A percentile compares a stretch with the other conserved stretches of the same genome.
Conservation (phyloP, 2,888 invertebrate genomes). For the Metacarcinus magister region DNA sequence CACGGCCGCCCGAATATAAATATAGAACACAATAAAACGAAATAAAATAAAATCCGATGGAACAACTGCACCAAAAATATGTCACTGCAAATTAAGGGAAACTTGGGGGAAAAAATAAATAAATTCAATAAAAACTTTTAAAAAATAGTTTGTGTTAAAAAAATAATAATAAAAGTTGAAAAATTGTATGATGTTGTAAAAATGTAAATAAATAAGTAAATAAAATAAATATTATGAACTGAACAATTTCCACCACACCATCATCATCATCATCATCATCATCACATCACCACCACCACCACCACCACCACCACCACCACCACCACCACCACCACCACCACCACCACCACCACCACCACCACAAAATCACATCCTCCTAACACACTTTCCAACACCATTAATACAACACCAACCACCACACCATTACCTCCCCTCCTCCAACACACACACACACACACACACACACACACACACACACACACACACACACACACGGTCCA, state of each 20-base stretch:
- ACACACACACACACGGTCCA: not conserved
- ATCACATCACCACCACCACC: not conserved
- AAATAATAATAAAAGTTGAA: not conserved
- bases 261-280: not conserved
- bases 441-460: not conserved
- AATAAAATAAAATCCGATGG: not conserved
- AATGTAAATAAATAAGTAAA: not conserved
- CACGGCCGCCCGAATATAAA: not conserved
- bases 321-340: conserved; percentile 14
- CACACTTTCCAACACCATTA: not conserved
- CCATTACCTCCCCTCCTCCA: too few relatives aligned
- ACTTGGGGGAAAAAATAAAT: not conserved
- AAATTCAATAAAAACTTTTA: not conserved
- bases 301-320: not conserved
- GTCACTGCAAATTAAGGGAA: not conserved
- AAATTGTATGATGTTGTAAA: not conserved
- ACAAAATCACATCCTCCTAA: not conserved
- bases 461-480: not conserved
- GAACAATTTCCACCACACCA: conserved; percentile 29
- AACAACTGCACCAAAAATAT: not conserved
- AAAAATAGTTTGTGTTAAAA: not conserved
- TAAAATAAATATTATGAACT: not conserved
- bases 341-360: not conserved
- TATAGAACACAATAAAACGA: not conserved
- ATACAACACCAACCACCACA: not conserved